Evolutionary conservation across 2,888 invertebrate genomes (phyloP).

Genomic region (Isoperla grammatica): DNA sequence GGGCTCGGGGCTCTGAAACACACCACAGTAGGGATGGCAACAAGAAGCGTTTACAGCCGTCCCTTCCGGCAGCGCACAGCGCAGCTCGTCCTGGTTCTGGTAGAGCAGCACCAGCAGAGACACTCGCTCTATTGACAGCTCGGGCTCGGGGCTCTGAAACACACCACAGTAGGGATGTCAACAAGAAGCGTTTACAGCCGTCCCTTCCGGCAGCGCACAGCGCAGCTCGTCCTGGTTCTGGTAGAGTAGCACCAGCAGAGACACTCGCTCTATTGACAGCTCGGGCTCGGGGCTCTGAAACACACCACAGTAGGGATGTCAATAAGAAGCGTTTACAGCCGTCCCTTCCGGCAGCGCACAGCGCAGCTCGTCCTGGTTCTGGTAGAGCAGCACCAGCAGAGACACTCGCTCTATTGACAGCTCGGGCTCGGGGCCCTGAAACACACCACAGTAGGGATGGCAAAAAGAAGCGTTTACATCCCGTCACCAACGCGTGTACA

Average conservation of each 20-base stretch:
- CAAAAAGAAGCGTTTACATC: no score
- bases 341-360: slow-evolving; percentile 49
- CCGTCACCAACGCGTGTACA: no score
- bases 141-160: slow-evolving; percentile 43
- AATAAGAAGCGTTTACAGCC: no score
- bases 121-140: slow-evolving; percentile 58
- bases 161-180: no score
- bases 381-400: slow-evolving; percentile 63
- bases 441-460: no score
- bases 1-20: slow-evolving; percentile 44
- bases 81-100: slow-evolving; percentile 54
- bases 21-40: no score
- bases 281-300: slow-evolving; percentile 44
- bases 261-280: slow-evolving; percentile 58
- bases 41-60: no score
- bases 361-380: slow-evolving; percentile 52
- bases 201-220: slow-evolving; percentile 48
- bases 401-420: slow-evolving; percentile 60
- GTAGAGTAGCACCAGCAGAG: slow-evolving; percentile 64
- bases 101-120: slow-evolving; percentile 64
- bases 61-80: slow-evolving; percentile 45
- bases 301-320: no score
- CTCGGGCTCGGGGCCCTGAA: background rate
- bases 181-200: no score
- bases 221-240: slow-evolving; percentile 54